Evolutionary conservation across 2,888 invertebrate species (phyloP).

Genomic region (Cephus pygmeus): DNA sequence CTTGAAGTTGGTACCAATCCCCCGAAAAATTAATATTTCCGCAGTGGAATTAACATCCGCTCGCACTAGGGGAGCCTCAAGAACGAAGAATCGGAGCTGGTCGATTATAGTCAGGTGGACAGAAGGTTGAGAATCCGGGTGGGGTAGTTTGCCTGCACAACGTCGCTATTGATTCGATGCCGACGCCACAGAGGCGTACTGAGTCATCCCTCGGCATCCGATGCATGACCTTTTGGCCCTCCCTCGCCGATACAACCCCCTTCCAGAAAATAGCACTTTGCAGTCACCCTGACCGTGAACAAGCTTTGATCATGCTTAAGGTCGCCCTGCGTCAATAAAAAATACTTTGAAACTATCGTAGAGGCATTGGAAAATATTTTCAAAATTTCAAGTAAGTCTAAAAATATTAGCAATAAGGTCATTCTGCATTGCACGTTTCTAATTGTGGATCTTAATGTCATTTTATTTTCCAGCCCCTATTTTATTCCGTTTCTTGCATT

Average conservation of each 20-base stretch:
- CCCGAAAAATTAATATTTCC: not conserved
- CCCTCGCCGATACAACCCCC: not conserved
- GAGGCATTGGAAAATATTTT: not conserved
- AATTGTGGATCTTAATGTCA: not conserved
- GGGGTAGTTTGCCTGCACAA: not conserved
- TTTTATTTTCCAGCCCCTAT: not conserved
- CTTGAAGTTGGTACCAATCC: not conserved
- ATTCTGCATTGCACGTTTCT: not conserved
- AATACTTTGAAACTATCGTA: not conserved
- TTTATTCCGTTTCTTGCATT: not conserved
- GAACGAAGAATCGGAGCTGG: not conserved
- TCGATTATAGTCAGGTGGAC: not conserved
- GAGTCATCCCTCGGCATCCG: not conserved
- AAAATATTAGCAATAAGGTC: not conserved
- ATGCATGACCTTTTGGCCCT: not conserved
- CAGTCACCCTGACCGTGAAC: conserved; percentile 4
- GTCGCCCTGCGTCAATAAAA: not conserved
- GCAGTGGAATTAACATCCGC: not conserved
- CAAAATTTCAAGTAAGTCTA: not conserved
- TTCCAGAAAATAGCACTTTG: not conserved
- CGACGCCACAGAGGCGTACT: not conserved
- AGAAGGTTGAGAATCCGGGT: not conserved
- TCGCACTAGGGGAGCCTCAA: not conserved
- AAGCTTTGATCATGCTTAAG: not conserved
- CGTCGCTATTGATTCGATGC: conserved; percentile 5